A percentile compares a stretch with the other conserved stretches of the same genome.
These are phyloP conservation scores for Euclidia mi DNA, from an alignment of 2,888 invertebrate species.

Conservation along the genomic window DNA sequence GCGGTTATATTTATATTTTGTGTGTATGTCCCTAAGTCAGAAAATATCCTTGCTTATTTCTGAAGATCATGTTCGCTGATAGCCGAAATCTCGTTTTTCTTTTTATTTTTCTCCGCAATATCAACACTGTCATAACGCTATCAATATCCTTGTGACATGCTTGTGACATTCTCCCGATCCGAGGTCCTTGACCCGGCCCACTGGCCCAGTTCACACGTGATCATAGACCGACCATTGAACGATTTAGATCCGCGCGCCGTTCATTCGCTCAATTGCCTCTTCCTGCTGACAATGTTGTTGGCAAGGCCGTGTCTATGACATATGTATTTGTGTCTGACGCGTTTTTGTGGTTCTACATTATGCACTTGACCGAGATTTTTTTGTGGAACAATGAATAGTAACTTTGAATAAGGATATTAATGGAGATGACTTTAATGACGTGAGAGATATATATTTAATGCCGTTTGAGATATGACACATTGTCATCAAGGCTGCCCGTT, in stretches of 20 bases:
- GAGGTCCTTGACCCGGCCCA: constrained; percentile 75
- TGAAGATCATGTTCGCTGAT: background rate
- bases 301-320: constrained; percentile 66
- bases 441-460: too few species aligned
- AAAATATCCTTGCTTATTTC: too few species aligned
- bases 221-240: constrained; percentile 70
- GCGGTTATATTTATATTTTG: too few species aligned
- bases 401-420: background rate
- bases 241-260: constrained; percentile 72
- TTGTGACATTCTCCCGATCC: constrained; percentile 47
- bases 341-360: constrained; percentile 32
- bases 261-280: constrained; percentile 82
- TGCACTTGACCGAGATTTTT: constrained; percentile 52
- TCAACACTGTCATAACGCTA: constrained; percentile 9
- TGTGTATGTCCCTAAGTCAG: too few species aligned
- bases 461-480: too few species aligned
- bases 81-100: too few species aligned
- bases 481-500: too few species aligned
- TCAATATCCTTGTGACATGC: constrained; percentile 51
- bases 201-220: constrained; percentile 85
- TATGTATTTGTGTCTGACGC: constrained; percentile 41
- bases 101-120: background rate
- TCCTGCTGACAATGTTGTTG: constrained; percentile 79
- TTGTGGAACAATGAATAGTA: background rate
- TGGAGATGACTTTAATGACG: too few species aligned